These are phyloP conservation scores for Amorpha juglandis DNA, from an alignment of 2,888 invertebrate genomes.

Conservation along the genomic window DNA sequence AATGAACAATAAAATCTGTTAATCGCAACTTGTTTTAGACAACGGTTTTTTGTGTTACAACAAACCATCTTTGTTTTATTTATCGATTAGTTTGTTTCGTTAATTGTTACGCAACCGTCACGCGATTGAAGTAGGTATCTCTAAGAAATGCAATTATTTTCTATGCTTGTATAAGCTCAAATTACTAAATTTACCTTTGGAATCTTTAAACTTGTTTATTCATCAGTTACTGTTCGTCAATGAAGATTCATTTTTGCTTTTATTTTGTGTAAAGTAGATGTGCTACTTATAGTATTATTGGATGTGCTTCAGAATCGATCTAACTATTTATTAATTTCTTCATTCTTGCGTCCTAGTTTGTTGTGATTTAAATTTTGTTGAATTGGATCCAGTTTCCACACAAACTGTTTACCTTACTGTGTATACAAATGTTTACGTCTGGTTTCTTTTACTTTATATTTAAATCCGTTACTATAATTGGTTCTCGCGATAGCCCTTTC, in stretches of 20 bases:
- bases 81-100: not conserved
- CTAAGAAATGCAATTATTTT: not conserved
- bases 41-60: not conserved
- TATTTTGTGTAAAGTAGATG: not conserved
- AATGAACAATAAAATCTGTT: not conserved
- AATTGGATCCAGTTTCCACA: conserved; percentile 2
- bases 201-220: not conserved
- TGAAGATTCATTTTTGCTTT: not conserved
- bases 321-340: not conserved
- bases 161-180: not conserved
- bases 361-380: not conserved
- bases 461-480: no score
- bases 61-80: not conserved
- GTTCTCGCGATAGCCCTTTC: no score
- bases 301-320: not conserved
- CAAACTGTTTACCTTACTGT: not conserved
- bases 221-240: not conserved
- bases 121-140: not conserved
- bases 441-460: not conserved
- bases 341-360: not conserved
- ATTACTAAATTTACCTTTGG: not conserved
- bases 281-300: no score
- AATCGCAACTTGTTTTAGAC: not conserved
- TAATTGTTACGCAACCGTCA: not conserved
- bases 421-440: conserved; percentile 9